A percentile compares a stretch with the other conserved stretches of the same genome.
Conservation (phyloP, 2,797 vertebrate genomes). For the Cyprinodon diabolis region DNA sequence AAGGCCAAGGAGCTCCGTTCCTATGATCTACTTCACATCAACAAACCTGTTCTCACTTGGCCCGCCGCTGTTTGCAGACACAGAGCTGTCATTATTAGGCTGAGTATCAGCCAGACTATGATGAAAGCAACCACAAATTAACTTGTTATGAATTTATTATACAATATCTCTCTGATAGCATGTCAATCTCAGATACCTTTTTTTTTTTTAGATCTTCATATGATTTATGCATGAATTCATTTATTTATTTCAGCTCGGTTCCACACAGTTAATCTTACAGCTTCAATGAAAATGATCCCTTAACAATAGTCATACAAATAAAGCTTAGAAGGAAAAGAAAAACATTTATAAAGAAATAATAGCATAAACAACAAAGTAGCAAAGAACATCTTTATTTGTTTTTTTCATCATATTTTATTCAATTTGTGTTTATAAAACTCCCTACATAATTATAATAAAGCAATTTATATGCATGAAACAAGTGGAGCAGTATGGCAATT, state of each 20-base stretch:
- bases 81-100: slow-evolving; percentile 56
- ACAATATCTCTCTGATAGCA: slow-evolving; percentile 1
- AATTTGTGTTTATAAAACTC: not conserved
- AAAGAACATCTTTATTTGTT: not conserved
- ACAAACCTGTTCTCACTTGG: slow-evolving; percentile 76
- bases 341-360: not conserved
- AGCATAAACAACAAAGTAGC: not conserved
- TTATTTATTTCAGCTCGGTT: not conserved
- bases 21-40: slow-evolving; percentile 47
- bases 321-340: not conserved
- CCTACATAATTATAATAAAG: no score
- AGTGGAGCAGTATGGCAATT: no score
- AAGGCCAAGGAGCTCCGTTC: slow-evolving; percentile 48
- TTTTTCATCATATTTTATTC: not conserved
- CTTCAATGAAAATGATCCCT: not conserved
- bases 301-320: not conserved
- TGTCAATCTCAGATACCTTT: not conserved
- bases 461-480: no score
- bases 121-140: slow-evolving; percentile 45
- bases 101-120: slow-evolving; percentile 22
- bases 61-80: slow-evolving; percentile 34
- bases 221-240: not conserved
- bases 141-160: slow-evolving; percentile 19
- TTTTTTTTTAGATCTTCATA: not conserved
- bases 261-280: not conserved